phyloP scores from a whole-genome alignment of 2,888 invertebrate species.

The Tromatobia lineatoria region DNA sequence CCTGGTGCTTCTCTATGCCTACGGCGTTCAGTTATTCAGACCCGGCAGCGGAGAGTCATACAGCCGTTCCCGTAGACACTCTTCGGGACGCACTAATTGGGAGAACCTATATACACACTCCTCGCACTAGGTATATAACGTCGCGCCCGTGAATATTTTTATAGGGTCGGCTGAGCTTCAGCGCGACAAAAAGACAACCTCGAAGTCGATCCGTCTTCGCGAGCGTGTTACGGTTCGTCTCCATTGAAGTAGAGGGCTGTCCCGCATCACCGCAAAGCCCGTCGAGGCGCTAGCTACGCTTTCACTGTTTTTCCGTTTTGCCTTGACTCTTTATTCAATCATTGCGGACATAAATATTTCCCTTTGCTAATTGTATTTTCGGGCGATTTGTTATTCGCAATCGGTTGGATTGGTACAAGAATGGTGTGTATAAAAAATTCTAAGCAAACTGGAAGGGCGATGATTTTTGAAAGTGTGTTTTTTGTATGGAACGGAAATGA shows the following conservation, averaged over 20 bases:
- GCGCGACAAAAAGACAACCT: slow-evolving; percentile 56
- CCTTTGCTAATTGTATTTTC: not conserved
- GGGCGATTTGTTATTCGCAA: not conserved
- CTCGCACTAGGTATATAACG: slow-evolving; percentile 66
- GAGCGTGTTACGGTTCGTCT: slow-evolving; percentile 69
- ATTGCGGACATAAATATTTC: not conserved
- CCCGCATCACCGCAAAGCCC: not conserved
- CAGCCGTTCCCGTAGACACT: slow-evolving; percentile 75
- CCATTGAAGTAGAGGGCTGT: slow-evolving; percentile 56
- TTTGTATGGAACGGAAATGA: not conserved
- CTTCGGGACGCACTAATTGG: slow-evolving; percentile 84
- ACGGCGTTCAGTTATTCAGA: slow-evolving; percentile 79
- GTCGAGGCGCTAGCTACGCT: not conserved
- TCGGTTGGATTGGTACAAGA: not conserved
- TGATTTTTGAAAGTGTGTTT: not conserved
- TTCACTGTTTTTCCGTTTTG: not conserved
- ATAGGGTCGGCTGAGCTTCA: slow-evolving; percentile 75
- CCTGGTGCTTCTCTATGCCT: slow-evolving; percentile 69
- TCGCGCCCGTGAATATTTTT: slow-evolving; percentile 82
- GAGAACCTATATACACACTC: slow-evolving; percentile 77
- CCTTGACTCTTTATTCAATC: not conserved
- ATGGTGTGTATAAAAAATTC: not conserved
- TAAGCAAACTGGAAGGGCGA: not conserved
- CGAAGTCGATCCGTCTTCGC: slow-evolving; percentile 70
- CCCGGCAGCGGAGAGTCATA: slow-evolving; percentile 73